Percentiles rank a stretch among this genome's conserved stretches.
These are phyloP conservation scores for Nemapogon koenigi DNA, from an alignment of 2,888 invertebrate genomes.

Conservation along the genomic window DNA sequence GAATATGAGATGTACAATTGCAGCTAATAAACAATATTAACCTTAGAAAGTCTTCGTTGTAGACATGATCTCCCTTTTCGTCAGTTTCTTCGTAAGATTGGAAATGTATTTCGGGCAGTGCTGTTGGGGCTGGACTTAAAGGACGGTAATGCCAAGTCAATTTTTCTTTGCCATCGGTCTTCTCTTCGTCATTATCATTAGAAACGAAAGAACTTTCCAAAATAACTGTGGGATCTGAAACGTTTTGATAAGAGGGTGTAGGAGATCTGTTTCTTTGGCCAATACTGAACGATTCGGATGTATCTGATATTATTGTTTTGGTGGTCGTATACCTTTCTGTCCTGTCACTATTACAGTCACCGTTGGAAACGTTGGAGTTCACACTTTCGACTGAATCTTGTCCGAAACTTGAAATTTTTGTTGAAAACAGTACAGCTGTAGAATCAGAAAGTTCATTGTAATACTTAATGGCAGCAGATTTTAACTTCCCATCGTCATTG, in stretches of 20 bases:
- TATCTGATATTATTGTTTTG: slow-evolving; percentile 46
- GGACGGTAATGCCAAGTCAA: slow-evolving; percentile 55
- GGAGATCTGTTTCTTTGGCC: slow-evolving; percentile 49
- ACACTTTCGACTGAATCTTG: slow-evolving; percentile 49
- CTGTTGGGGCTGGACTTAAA: slow-evolving; percentile 36
- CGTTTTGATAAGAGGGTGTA: slow-evolving; percentile 40
- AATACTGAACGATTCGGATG: slow-evolving; percentile 47
- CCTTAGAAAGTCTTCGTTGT: slow-evolving; percentile 59
- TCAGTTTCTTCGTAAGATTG: slow-evolving; percentile 58
- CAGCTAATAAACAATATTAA: slow-evolving; percentile 42
- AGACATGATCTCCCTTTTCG: slow-evolving; percentile 31
- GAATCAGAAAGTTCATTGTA: slow-evolving; percentile 41
- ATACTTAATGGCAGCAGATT: slow-evolving; percentile 47
- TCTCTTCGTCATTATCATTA: slow-evolving; percentile 21
- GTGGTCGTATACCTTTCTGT: slow-evolving; percentile 53
- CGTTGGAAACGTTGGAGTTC: slow-evolving; percentile 31
- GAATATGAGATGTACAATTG: slow-evolving; percentile 25
- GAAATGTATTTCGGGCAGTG: slow-evolving; percentile 53
- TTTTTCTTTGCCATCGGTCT: slow-evolving; percentile 35
- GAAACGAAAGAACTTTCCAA: slow-evolving; percentile 26
- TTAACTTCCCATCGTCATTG: slow-evolving; percentile 41
- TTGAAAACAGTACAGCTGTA: slow-evolving; percentile 53
- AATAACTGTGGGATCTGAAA: slow-evolving; percentile 34
- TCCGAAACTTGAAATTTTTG: slow-evolving; percentile 59
- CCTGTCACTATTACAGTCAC: slow-evolving; percentile 33